phyloP scores from a whole-genome alignment of 2,797 vertebrate species.

The Chaetodon trifasciatus region DNA sequence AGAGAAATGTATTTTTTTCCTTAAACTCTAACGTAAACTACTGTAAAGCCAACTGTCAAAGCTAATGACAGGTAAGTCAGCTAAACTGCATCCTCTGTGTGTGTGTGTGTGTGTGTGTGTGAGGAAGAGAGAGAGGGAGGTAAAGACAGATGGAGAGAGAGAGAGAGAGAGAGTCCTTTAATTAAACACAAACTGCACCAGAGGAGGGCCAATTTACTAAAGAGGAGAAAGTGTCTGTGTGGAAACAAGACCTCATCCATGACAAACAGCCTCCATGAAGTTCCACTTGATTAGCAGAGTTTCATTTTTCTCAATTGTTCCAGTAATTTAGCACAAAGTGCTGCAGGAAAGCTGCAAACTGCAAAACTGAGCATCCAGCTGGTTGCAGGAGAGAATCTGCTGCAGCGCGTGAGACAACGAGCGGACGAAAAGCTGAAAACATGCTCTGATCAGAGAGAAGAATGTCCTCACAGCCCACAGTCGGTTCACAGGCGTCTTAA shows the following conservation, averaged over 20 bases:
- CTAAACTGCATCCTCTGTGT: background rate
- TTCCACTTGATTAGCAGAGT: background rate
- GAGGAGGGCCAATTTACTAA: constrained; percentile 14
- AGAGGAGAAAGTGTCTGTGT: constrained; percentile 6
- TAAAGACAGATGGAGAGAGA: background rate
- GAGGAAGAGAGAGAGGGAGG: too few relatives aligned
- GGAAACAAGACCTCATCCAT: constrained; percentile 6
- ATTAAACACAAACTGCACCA: constrained; percentile 38
- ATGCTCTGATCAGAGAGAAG: background rate
- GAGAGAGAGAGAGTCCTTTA: background rate
- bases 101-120: background rate
- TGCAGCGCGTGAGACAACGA: too few relatives aligned
- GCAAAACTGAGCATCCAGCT: background rate
- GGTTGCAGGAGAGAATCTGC: background rate
- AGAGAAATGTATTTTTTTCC: background rate
- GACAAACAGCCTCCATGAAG: background rate
- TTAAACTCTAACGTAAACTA: too few relatives aligned
- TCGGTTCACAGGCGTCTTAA: background rate
- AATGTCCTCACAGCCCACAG: background rate
- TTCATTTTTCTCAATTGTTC: background rate
- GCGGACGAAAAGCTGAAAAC: background rate
- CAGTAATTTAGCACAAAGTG: background rate
- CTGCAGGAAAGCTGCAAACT: background rate
- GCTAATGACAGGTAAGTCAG: background rate
- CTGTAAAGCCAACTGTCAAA: background rate